A percentile compares a stretch with the other conserved stretches of the same genome.
phyloP scores from a whole-genome alignment of 2,113 vertebrate genomes.

The Taurulus bubalis region DNA sequence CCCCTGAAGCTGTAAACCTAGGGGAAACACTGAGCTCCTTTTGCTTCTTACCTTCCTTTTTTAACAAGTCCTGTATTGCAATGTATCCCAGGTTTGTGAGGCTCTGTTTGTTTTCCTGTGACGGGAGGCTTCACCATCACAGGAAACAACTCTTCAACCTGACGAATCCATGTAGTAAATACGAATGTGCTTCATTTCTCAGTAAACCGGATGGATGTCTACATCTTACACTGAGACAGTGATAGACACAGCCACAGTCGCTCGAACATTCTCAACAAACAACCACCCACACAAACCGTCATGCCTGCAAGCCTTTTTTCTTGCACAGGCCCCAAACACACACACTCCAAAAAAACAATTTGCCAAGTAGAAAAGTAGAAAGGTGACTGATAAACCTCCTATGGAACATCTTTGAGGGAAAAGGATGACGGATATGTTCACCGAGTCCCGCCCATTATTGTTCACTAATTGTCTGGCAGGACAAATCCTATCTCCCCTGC shows the following conservation, averaged over 20 bases:
- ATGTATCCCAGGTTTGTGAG: slow-evolving; percentile 9
- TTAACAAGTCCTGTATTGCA: neutral
- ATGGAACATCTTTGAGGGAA: slow-evolving; percentile 10
- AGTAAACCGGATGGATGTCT: slow-evolving; percentile 41
- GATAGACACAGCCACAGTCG: slow-evolving; percentile 53
- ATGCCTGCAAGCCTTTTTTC: slow-evolving; percentile 37
- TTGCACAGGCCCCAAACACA: slow-evolving; percentile 41
- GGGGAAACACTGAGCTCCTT: too few relatives aligned
- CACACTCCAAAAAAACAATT: slow-evolving; percentile 27
- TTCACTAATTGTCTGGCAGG: slow-evolving; percentile 60
- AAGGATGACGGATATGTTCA: slow-evolving; percentile 24
- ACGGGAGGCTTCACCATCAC: slow-evolving; percentile 24
- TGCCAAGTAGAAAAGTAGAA: slow-evolving; percentile 7
- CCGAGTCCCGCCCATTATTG: slow-evolving; percentile 30
- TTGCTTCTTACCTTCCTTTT: slow-evolving; percentile 9
- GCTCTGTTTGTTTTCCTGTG: slow-evolving; percentile 16
- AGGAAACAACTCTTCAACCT: slow-evolving; percentile 47
- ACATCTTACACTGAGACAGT: slow-evolving; percentile 41
- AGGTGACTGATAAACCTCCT: slow-evolving; percentile 39
- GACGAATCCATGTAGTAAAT: slow-evolving; percentile 15
- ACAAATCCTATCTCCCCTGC: slow-evolving; percentile 33
- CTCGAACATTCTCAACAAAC: slow-evolving; percentile 49
- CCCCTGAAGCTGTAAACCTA: too few relatives aligned
- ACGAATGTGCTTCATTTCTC: slow-evolving; percentile 17
- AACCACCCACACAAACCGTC: slow-evolving; percentile 61